Percentiles rank a stretch among this genome's conserved stretches.
Evolutionary conservation across 2,113 vertebrate genomes (phyloP).

Genomic region (Paedocypris sp.): DNA sequence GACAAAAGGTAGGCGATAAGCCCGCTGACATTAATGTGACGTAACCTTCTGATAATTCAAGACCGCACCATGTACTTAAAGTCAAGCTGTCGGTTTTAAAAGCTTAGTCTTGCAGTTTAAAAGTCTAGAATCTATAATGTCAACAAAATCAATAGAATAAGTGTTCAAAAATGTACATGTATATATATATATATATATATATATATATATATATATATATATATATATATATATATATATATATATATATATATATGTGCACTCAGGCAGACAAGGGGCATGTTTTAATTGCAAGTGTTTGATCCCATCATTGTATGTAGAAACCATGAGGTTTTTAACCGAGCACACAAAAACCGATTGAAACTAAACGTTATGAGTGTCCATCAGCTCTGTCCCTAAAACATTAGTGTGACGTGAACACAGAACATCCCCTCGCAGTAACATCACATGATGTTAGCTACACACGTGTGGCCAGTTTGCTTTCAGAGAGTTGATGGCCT

Average conservation of each 20-base stretch:
- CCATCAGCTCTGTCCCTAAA: no score
- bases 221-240: no score
- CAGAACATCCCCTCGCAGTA: no score
- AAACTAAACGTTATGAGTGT: no score
- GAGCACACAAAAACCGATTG: constrained; percentile 1
- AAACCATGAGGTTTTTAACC: constrained; percentile 4
- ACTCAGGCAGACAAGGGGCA: neutral
- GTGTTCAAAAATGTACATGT: neutral
- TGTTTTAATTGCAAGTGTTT: constrained; percentile 22
- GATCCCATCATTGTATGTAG: neutral
- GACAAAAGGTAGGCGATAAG: constrained; percentile 21
- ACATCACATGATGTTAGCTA: no score
- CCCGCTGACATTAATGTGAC: constrained; percentile 26
- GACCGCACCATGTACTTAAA: constrained; percentile 27
- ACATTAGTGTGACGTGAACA: no score
- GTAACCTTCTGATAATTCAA: constrained; percentile 34
- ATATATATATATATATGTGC: neutral
- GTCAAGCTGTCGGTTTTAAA: constrained; percentile 22
- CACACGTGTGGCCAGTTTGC: constrained; percentile 27
- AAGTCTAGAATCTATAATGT: constrained; percentile 22
- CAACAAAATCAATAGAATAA: neutral
- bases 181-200: neutral
- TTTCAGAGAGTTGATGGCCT: constrained; percentile 36
- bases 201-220: neutral
- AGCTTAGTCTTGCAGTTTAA: constrained; percentile 21